A percentile compares a stretch with the other conserved stretches of the same genome.
These are phyloP conservation scores for Bombus turneri DNA, from an alignment of 1,140 invertebrate genomes.

Conservation along the genomic window DNA sequence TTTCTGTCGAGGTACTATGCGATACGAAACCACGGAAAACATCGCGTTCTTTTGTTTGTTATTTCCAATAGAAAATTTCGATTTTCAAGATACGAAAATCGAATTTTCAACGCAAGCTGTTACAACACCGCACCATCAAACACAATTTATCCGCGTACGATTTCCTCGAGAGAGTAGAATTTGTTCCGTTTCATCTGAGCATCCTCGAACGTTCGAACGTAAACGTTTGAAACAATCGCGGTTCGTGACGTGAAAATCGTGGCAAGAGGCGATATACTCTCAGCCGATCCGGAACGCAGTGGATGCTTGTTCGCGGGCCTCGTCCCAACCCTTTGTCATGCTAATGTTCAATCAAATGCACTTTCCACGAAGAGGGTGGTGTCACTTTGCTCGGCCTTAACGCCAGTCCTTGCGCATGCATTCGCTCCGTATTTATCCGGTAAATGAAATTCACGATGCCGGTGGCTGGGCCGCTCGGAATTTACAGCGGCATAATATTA, in stretches of 20 bases:
- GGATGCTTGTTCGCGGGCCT: neutral
- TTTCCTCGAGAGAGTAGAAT: no score
- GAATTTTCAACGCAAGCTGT: neutral
- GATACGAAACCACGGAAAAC: no score
- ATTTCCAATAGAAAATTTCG: neutral
- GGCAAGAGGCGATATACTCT: conserved; percentile 11
- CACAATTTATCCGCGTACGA: neutral
- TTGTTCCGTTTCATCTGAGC: neutral
- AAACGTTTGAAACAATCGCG: neutral
- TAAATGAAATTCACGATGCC: conserved; percentile 64
- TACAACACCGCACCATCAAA: neutral
- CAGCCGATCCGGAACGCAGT: no score
- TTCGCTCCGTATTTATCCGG: conserved; percentile 58
- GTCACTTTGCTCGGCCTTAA: conserved; percentile 15
- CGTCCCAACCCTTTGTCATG: conserved; percentile 65
- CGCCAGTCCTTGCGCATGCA: conserved; percentile 6
- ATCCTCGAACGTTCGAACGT: neutral
- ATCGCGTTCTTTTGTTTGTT: neutral
- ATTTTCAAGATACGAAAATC: neutral
- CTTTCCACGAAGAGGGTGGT: conserved; percentile 9
- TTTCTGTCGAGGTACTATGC: no score
- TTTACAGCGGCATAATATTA: conserved; percentile 60
- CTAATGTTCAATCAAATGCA: conserved; percentile 69
- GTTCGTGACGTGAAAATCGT: neutral
- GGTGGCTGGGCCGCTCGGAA: conserved; percentile 22